Base-by-base conservation (phyloP, 2,797 vertebrate species). In the Oreonectes daqikongensis region DNA sequence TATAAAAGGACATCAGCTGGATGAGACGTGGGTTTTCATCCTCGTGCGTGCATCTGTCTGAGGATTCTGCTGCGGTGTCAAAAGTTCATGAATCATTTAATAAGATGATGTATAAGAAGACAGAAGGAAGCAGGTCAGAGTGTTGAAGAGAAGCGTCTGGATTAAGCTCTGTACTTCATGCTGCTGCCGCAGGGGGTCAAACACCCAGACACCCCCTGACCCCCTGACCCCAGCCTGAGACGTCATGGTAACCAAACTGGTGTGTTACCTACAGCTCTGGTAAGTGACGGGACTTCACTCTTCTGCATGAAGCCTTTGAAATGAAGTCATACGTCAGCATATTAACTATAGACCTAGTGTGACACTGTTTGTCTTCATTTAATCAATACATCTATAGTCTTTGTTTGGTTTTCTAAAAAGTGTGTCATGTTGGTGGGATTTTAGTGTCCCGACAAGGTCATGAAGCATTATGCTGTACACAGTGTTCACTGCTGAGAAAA, bases 221-320 rank as follows among this genome's bases (percentile, higher is more conserved):
- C 44, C 57, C 32, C 67, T 50, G 68, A 69, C 46, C 75, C 46
- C 32, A 40, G 78, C 83, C 38, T 14, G 4, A 81, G 90, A 90
- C 89, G 88, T 93, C 1, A 86, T 90, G 68, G 86, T 89, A 61
- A 86, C 87, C 57, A 91, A 88, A 82, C 84, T 93, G 76, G 88
- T 85, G 48, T 90, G 88, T 57, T 88, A 89, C 85, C 80, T 89
- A 72, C 90, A 90, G 80, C 84, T 89, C 79, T 89, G 94, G 93
- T 95, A 92, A 92, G 91, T 55, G 1, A 22, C n/a, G 53, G 12
- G 53, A 55, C n/a, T n/a, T 48, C 20, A n/a, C 18, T 50, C 18
- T 50, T 50, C 48, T 50, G 18, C 18, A 50, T 50, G 48, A 46
- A 2, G 35, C 35, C 10, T 9, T 9, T 35, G 35, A 35, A 35